Conservation (phyloP, 2,888 invertebrate species). For the Papilio elwesi region DNA sequence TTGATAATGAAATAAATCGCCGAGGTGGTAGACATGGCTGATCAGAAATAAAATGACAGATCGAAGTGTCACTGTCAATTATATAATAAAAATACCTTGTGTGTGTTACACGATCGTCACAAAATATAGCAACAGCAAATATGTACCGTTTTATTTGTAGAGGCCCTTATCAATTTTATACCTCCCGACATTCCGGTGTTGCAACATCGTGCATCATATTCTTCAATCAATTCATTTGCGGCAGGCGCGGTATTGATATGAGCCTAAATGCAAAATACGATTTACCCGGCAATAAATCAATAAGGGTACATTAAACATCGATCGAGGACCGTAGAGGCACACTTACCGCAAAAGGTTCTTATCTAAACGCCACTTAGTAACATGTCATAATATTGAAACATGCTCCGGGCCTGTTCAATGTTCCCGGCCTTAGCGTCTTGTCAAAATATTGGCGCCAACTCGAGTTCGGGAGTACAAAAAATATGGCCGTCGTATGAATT, state of each 20-base stretch:
- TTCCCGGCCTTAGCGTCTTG: constrained; percentile 58
- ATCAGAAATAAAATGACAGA: too few species aligned
- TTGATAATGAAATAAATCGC: too few species aligned
- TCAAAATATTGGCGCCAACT: constrained; percentile 73
- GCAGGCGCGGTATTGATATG: constrained; percentile 17
- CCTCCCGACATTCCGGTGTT: constrained; percentile 11
- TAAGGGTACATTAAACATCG: constrained; percentile 42
- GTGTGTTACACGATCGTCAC: too few species aligned
- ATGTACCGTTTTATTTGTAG: background rate
- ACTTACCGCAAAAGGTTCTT: constrained; percentile 61
- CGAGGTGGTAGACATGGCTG: too few species aligned
- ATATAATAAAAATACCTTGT: too few species aligned
- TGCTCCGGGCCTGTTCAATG: constrained; percentile 62
- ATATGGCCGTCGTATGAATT: constrained; percentile 30
- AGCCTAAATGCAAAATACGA: constrained; percentile 37
- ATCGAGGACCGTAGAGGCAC: constrained; percentile 39
- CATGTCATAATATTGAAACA: constrained; percentile 71
- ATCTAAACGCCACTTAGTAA: constrained; percentile 72
- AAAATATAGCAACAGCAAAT: background rate
- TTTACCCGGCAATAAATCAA: constrained; percentile 37
- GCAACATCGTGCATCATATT: constrained; percentile 17
- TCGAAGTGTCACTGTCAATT: too few species aligned
- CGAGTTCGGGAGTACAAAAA: constrained; percentile 49
- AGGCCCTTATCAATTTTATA: background rate
- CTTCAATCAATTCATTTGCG: constrained; percentile 14